These are phyloP conservation scores for Corydoras maculifer DNA, from an alignment of 2,113 vertebrate species.

Conservation along the genomic window DNA sequence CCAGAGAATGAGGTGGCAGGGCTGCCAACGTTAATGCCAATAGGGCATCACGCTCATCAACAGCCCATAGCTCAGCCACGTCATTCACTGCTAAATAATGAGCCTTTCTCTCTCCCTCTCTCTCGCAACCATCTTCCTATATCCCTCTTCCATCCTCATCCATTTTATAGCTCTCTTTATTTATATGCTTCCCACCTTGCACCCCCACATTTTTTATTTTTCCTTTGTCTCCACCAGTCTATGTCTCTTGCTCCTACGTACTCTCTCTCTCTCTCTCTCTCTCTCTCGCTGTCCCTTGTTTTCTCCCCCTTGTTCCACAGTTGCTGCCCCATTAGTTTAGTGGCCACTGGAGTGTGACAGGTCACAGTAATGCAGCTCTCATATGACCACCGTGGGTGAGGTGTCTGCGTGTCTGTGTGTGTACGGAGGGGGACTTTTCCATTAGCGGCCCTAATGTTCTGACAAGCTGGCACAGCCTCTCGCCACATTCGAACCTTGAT, in stretches of 20 bases:
- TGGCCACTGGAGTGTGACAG: conserved; percentile 94
- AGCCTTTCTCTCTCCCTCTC: conserved; percentile 20
- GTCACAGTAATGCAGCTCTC: conserved; percentile 77
- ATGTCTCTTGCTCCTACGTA: conserved; percentile 10
- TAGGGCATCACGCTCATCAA: conserved; percentile 45
- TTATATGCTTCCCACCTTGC: conserved; percentile 56
- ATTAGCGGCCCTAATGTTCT: conserved; percentile 98
- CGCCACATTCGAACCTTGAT: conserved; percentile 54
- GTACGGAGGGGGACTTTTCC: conserved; percentile 81
- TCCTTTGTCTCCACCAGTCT: conserved; percentile 39
- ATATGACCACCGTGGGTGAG: conserved; percentile 27
- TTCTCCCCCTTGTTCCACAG: conserved; percentile 45
- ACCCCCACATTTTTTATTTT: conserved; percentile 50
- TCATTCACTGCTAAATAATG: conserved; percentile 50
- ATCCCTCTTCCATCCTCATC: conserved; percentile 26
- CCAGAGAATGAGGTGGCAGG: conserved; percentile 44
- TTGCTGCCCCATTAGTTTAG: conserved; percentile 93
- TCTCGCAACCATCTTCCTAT: conserved; percentile 19
- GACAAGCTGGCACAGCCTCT: conserved; percentile 70
- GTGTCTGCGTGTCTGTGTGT: conserved; percentile 71
- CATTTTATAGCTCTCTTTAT: conserved; percentile 40
- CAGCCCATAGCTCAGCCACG: conserved; percentile 32
- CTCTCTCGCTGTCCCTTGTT: conserved; percentile 52
- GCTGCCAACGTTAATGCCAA: conserved; percentile 40
- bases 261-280: conserved; percentile 30